These are phyloP conservation scores for Hippotragus niger DNA, from an alignment of 2,113 vertebrate species.

Conservation along the genomic window DNA sequence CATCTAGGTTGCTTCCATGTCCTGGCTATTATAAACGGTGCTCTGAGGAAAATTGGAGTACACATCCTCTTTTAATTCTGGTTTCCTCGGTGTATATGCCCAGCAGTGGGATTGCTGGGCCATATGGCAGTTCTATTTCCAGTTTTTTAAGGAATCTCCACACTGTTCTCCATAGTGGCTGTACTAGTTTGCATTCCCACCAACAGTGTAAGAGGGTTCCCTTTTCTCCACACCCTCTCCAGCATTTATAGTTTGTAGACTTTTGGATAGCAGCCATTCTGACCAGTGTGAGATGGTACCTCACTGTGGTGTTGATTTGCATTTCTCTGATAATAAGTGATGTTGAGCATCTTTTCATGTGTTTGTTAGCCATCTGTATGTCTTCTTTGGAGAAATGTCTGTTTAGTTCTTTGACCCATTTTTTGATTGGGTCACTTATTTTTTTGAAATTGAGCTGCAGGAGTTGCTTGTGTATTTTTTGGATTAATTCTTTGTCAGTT, in stretches of 20 bases:
- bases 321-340: neutral
- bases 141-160: neutral
- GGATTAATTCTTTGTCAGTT: neutral
- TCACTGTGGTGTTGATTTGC: neutral
- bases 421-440: neutral
- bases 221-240: neutral
- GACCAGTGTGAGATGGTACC: accelerated
- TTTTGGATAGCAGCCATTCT: neutral
- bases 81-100: neutral
- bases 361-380: neutral
- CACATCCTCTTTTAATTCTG: accelerated
- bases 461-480: neutral
- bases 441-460: neutral
- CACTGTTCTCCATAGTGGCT: neutral
- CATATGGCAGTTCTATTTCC: neutral
- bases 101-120: neutral
- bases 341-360: neutral
- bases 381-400: neutral
- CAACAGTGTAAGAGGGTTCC: neutral
- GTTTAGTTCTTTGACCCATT: neutral
- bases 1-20: neutral
- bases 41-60: accelerated
- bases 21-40: neutral
- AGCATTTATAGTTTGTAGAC: neutral
- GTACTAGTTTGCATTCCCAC: neutral